Conservation (phyloP, 2,797 vertebrate genomes). For the Gambusia yucatana region DNA sequence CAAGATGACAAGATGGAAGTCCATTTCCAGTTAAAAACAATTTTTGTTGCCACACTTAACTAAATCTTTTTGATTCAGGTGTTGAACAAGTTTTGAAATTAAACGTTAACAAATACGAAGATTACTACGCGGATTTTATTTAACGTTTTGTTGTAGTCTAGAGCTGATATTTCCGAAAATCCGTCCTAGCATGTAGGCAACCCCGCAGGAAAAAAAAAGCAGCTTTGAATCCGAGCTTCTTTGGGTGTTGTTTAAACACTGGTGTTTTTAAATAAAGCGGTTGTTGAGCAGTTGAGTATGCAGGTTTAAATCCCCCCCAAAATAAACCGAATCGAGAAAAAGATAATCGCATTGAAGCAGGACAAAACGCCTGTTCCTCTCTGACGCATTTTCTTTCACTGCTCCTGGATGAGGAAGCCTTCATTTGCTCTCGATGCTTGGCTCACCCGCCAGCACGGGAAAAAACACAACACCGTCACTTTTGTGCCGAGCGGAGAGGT, state of each 20-base stretch:
- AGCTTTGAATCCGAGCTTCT: not conserved
- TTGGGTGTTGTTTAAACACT: not conserved
- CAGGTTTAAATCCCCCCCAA: slow-evolving; percentile 69
- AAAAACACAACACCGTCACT: slow-evolving; percentile 54
- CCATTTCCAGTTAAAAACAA: not conserved
- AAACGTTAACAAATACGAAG: not conserved
- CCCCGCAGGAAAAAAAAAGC: not conserved
- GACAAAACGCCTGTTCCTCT: slow-evolving; percentile 63
- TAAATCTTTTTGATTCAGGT: not conserved
- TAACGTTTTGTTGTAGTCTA: not conserved
- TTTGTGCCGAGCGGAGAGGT: slow-evolving; percentile 58
- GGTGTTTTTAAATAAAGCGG: slow-evolving; percentile 13
- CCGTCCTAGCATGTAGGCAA: slow-evolving; percentile 47
- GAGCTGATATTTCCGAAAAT: slow-evolving; percentile 4
- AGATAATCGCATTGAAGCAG: slow-evolving; percentile 65
- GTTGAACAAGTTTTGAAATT: not conserved
- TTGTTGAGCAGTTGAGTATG: slow-evolving; percentile 42
- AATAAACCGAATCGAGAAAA: slow-evolving; percentile 75
- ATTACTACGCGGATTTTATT: not conserved
- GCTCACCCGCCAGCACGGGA: slow-evolving; percentile 62
- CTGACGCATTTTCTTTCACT: slow-evolving; percentile 68
- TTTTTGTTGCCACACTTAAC: not conserved
- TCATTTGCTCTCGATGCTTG: slow-evolving; percentile 60
- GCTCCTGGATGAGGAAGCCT: slow-evolving; percentile 56
- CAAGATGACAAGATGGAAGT: not conserved